Evolutionary conservation across 2,113 vertebrate genomes (phyloP).

Genomic region (Rhegmatorhina hoffmannsi): DNA sequence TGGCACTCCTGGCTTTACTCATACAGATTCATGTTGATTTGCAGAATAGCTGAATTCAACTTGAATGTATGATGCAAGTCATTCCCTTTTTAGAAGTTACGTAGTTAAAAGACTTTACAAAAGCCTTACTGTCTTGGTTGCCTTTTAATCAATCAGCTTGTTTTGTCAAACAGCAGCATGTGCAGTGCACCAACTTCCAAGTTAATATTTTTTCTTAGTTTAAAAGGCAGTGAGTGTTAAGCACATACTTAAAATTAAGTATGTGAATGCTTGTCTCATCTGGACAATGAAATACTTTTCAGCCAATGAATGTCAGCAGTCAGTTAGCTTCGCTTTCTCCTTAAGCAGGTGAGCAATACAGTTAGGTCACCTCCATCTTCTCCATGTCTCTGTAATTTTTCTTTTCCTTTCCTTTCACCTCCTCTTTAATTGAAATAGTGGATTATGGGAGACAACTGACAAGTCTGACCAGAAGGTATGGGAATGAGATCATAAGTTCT

Average conservation of each 20-base stretch:
- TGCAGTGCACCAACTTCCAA: neutral
- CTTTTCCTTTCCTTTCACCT: neutral
- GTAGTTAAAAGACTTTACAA: neutral
- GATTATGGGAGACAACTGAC: neutral
- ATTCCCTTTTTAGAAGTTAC: neutral
- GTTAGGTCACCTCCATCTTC: neutral
- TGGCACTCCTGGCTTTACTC: neutral
- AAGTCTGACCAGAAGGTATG: slow-evolving; percentile 12
- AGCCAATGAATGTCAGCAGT: neutral
- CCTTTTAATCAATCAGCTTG: neutral
- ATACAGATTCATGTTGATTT: neutral
- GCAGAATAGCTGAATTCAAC: neutral
- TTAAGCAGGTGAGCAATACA: neutral
- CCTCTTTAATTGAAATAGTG: slow-evolving; percentile 10
- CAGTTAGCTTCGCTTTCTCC: neutral
- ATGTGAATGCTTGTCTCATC: neutral
- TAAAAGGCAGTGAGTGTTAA: neutral
- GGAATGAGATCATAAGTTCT: slow-evolving; percentile 42
- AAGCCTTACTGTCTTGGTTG: neutral
- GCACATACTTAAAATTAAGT: neutral
- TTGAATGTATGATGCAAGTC: neutral
- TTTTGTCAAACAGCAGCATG: neutral
- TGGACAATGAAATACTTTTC: slow-evolving; percentile 5
- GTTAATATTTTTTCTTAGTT: slow-evolving; percentile 7
- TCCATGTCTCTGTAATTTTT: neutral